These are phyloP conservation scores for Papilio protenor DNA, from an alignment of 2,888 invertebrate genomes.

Conservation along the genomic window DNA sequence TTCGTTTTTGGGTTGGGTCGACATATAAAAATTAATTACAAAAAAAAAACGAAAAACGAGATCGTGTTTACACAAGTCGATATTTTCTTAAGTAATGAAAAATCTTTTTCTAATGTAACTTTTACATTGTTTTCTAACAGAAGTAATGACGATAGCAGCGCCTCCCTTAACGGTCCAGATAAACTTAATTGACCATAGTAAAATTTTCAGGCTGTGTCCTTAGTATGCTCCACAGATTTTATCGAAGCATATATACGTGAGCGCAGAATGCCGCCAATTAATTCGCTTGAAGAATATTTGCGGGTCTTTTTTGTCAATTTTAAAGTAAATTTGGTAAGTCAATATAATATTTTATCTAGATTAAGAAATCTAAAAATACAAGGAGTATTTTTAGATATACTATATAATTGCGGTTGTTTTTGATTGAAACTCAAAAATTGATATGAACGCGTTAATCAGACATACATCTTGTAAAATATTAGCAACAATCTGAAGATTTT, in stretches of 20 bases:
- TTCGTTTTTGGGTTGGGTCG: background rate
- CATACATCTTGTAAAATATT: too few species aligned
- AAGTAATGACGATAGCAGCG: too few species aligned
- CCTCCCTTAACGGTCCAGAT: background rate
- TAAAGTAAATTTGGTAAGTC: background rate
- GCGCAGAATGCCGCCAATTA: background rate
- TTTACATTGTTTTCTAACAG: too few species aligned
- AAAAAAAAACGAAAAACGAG: background rate
- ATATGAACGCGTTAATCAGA: too few species aligned
- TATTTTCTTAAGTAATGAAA: too few species aligned
- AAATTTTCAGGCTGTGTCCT: slow-evolving; percentile 22
- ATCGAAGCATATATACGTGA: slow-evolving; percentile 12
- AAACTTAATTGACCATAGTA: background rate
- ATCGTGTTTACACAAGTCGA: too few species aligned
- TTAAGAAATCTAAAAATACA: too few species aligned
- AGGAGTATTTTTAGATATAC: too few species aligned
- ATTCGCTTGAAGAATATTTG: background rate
- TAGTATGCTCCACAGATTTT: slow-evolving; percentile 11
- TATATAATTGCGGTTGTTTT: too few species aligned
- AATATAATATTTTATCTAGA: background rate
- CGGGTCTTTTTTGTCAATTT: background rate
- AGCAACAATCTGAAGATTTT: too few species aligned
- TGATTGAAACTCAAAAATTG: too few species aligned
- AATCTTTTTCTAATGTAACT: too few species aligned
- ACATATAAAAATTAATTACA: background rate